Evolutionary conservation across 2,888 invertebrate species (phyloP).

Genomic region (Hirtodrosophila duncani): DNA sequence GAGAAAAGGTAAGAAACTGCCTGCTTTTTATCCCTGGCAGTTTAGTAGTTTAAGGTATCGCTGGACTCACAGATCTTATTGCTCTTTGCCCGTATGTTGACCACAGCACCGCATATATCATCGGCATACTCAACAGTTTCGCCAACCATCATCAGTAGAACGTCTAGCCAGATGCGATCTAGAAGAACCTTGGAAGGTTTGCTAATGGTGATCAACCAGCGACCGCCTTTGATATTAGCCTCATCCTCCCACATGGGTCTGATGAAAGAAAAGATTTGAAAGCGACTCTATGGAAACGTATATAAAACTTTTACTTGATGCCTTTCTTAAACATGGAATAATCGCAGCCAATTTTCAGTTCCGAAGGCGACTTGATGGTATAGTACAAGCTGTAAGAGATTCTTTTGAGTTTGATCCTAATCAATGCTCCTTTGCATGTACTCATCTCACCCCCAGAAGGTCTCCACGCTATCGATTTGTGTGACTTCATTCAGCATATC

Average conservation of each 20-base stretch:
- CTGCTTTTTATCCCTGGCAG: too few relatives aligned
- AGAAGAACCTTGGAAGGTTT: constrained; percentile 44
- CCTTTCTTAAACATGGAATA: constrained; percentile 57
- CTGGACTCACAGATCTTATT: constrained; percentile 61
- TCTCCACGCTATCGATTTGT: constrained; percentile 58
- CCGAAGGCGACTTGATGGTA: constrained; percentile 63
- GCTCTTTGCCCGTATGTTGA: constrained; percentile 74
- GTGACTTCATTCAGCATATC: constrained; percentile 63
- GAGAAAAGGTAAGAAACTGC: neutral
- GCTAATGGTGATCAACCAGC: constrained; percentile 49
- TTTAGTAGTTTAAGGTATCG: too few relatives aligned
- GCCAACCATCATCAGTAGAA: constrained; percentile 61
- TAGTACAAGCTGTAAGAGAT: constrained; percentile 45
- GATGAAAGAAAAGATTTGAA: neutral
- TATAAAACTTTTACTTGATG: constrained; percentile 42
- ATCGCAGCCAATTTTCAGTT: constrained; percentile 51
- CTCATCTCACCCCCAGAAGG: constrained; percentile 80
- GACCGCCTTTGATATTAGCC: constrained; percentile 55
- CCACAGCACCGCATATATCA: constrained; percentile 59
- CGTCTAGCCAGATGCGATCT: constrained; percentile 57
- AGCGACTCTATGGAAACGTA: neutral
- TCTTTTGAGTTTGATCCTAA: neutral
- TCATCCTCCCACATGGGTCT: constrained; percentile 75
- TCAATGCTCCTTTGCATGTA: neutral
- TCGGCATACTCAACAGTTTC: constrained; percentile 49